These are phyloP conservation scores for Neostethus bicornis DNA, from an alignment of 2,797 vertebrate genomes.

Conservation along the genomic window DNA sequence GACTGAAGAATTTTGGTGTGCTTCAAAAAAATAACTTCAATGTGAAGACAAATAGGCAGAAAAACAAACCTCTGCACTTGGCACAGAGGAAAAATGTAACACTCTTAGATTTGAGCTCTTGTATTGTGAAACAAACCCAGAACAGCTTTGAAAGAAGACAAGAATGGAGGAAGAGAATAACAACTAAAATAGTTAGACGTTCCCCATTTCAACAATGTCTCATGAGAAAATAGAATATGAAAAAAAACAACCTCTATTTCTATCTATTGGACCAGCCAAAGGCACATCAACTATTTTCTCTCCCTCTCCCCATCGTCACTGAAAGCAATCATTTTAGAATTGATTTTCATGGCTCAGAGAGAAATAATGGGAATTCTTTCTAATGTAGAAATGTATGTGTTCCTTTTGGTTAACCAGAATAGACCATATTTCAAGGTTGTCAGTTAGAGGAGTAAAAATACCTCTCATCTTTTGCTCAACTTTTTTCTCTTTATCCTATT, in stretches of 20 bases:
- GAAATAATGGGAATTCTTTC: constrained; percentile 98
- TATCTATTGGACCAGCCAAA: constrained; percentile 90
- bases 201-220: constrained; percentile 70
- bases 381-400: constrained; percentile 99
- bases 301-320: constrained; percentile 77
- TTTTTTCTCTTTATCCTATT: constrained; percentile 63
- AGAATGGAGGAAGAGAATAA: constrained; percentile 57
- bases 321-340: constrained; percentile 98
- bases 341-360: constrained; percentile 98
- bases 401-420: constrained; percentile 99
- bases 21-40: constrained; percentile 45
- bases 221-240: constrained; percentile 70
- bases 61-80: constrained; percentile 54
- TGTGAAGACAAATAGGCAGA: constrained; percentile 41
- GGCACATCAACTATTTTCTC: constrained; percentile 86
- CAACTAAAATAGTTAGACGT: constrained; percentile 67
- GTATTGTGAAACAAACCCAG: constrained; percentile 61
- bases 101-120: constrained; percentile 45
- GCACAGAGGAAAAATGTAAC: constrained; percentile 43
- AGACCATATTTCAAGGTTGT: constrained; percentile 95
- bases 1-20: background rate
- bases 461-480: constrained; percentile 77
- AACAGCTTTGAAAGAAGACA: constrained; percentile 56
- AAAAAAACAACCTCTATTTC: constrained; percentile 76
- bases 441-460: constrained; percentile 90